Percentiles rank a stretch among this genome's conserved stretches.
Evolutionary conservation across 2,888 invertebrate species (phyloP).

Genomic region (Yponomeuta malinellus): DNA sequence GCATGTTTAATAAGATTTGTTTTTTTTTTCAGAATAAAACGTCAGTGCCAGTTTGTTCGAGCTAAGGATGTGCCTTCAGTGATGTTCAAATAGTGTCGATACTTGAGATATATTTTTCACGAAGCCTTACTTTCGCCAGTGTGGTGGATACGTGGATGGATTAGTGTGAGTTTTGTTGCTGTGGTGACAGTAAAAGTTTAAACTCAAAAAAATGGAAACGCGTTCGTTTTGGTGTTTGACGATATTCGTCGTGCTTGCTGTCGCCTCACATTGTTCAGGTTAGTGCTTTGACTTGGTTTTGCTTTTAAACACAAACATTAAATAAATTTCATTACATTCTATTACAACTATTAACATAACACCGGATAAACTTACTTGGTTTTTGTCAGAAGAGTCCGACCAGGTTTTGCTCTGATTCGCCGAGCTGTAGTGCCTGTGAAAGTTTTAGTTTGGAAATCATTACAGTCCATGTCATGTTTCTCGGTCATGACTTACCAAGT

Average conservation of each 20-base stretch:
- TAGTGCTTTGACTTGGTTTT: conserved; percentile 8
- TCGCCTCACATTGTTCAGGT: conserved; percentile 58
- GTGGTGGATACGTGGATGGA: no score
- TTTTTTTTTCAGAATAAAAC: conserved; percentile 42
- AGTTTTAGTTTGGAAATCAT: no score
- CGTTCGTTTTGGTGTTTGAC: conserved; percentile 43
- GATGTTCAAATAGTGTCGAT: conserved; percentile 30
- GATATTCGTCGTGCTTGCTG: conserved; percentile 40
- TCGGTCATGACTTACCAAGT: neutral
- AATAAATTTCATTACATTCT: no score
- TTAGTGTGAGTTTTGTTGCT: conserved; percentile 31
- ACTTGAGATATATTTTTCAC: conserved; percentile 20
- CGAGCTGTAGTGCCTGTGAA: no score
- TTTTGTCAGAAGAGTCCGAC: no score
- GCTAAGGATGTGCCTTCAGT: conserved; percentile 63
- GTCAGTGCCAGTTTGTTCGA: conserved; percentile 49
- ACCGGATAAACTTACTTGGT: no score
- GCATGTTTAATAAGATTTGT: no score
- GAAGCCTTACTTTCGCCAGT: no score
- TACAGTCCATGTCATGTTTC: neutral
- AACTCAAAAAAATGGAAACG: conserved; percentile 45
- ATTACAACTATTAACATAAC: no score
- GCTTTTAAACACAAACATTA: neutral
- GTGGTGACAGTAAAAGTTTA: conserved; percentile 27
- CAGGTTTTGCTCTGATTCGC: no score